Evolutionary conservation across 2,113 vertebrate species (phyloP).

Genomic region (Notechis scutatus): DNA sequence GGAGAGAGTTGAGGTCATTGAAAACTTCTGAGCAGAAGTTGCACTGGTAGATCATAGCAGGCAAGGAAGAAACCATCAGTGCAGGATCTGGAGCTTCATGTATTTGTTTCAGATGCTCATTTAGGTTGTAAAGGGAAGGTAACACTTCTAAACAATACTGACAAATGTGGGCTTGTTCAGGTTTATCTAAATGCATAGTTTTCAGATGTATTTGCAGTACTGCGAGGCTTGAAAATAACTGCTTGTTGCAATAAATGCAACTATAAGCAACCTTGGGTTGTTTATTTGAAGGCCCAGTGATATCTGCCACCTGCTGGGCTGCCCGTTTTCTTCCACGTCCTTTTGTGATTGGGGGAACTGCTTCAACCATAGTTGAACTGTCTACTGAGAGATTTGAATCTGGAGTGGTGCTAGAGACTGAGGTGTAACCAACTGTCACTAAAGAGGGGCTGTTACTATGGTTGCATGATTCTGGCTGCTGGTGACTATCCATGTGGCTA

Average conservation of each 20-base stretch:
- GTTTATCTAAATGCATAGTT: slow-evolving; percentile 97
- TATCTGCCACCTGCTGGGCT: slow-evolving; percentile 83
- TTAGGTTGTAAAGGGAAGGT: slow-evolving; percentile 95
- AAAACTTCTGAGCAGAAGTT: slow-evolving; percentile 96
- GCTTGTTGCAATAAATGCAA: slow-evolving; percentile 96
- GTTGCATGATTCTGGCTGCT: slow-evolving; percentile 92
- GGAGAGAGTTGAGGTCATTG: slow-evolving; percentile 91
- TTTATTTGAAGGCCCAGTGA: slow-evolving; percentile 83
- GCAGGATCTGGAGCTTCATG: slow-evolving; percentile 89
- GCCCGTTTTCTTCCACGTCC: slow-evolving; percentile 90
- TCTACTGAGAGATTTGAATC: slow-evolving; percentile 97
- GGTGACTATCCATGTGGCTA: slow-evolving; percentile 95
- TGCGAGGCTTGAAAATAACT: slow-evolving; percentile 92
- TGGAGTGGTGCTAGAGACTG: slow-evolving; percentile 96
- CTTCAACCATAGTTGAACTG: slow-evolving; percentile 92
- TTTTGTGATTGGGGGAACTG: slow-evolving; percentile 86
- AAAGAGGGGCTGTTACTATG: slow-evolving; percentile 96
- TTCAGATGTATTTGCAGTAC: slow-evolving; percentile 95
- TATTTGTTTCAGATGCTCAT: slow-evolving; percentile 95
- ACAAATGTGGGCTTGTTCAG: slow-evolving; percentile 95
- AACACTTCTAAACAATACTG: slow-evolving; percentile 96
- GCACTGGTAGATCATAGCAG: slow-evolving; percentile 91
- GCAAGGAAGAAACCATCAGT: slow-evolving; percentile 84
- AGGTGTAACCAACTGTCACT: slow-evolving; percentile 94
- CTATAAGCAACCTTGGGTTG: slow-evolving; percentile 92